These are phyloP conservation scores for Drosophila hamatofila DNA, from an alignment of 2,888 invertebrate species.

Conservation along the genomic window DNA sequence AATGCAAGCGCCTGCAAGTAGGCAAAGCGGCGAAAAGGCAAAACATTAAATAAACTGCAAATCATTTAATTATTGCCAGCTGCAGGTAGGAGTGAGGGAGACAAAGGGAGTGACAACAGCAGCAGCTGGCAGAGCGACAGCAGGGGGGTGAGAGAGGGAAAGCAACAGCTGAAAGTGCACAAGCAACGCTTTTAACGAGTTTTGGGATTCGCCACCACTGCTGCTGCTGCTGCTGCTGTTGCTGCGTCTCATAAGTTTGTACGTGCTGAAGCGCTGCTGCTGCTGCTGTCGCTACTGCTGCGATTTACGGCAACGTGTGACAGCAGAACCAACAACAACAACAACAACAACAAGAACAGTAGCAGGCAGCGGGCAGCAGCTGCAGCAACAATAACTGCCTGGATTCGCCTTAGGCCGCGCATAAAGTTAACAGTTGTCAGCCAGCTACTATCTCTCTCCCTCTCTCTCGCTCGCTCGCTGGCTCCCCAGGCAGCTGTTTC, in stretches of 20 bases:
- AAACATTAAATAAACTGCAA: slow-evolving; percentile 1
- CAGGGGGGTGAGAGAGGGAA: neutral
- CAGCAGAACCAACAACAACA: slow-evolving; percentile 22
- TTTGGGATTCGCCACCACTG: slow-evolving; percentile 57
- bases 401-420: slow-evolving; percentile 50
- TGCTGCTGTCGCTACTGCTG: slow-evolving; percentile 22
- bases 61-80: slow-evolving; percentile 6
- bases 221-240: slow-evolving; percentile 11
- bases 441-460: neutral
- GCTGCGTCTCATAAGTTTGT: slow-evolving; percentile 55
- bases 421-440: slow-evolving; percentile 56
- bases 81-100: neutral
- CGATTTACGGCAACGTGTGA: slow-evolving; percentile 58
- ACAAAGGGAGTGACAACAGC: neutral
- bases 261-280: slow-evolving; percentile 53
- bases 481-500: slow-evolving; percentile 8
- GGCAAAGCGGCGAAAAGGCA: slow-evolving; percentile 1
- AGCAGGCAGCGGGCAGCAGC: slow-evolving; percentile 12
- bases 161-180: slow-evolving; percentile 37
- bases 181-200: slow-evolving; percentile 70
- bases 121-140: neutral
- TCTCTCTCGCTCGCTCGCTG: neutral
- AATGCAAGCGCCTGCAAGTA: slow-evolving; percentile 14
- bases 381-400: slow-evolving; percentile 23
- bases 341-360: slow-evolving; percentile 12